Evolutionary conservation across 2,113 vertebrate species (phyloP).

Genomic region (Chionodraco myersi): DNA sequence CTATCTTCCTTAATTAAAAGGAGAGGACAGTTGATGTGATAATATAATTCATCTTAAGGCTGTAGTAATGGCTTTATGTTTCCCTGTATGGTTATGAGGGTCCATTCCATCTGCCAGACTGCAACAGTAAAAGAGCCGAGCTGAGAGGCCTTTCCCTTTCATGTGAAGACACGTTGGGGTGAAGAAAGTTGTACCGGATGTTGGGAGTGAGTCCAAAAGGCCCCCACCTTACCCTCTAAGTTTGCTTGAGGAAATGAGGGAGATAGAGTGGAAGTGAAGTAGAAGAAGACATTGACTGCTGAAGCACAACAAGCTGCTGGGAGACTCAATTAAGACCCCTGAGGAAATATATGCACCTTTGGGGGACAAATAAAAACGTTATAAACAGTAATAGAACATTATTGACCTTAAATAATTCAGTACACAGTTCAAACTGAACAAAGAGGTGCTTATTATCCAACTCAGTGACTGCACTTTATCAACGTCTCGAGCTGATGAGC

Average conservation of each 20-base stretch:
- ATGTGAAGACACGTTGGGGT: constrained; percentile 28
- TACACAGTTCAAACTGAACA: neutral
- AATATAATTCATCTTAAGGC: neutral
- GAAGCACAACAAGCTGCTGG: neutral
- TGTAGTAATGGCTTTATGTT: constrained; percentile 1
- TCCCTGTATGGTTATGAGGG: neutral
- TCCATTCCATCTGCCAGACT: constrained; percentile 26
- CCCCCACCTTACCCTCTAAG: constrained; percentile 21
- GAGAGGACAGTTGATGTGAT: neutral
- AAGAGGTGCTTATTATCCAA: constrained; percentile 28
- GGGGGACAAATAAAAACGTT: neutral
- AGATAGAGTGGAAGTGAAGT: constrained; percentile 28
- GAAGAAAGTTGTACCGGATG: constrained; percentile 30
- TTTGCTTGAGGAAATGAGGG: constrained; percentile 43
- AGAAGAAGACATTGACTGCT: constrained; percentile 32
- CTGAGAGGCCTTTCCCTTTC: constrained; percentile 48
- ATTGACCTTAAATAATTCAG: neutral
- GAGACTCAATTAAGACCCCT: neutral
- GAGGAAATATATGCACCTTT: constrained; percentile 20
- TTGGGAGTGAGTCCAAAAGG: constrained; percentile 34
- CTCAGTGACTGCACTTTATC: too few species aligned
- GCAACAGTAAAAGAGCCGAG: constrained; percentile 12
- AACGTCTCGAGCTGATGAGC: constrained; percentile 14
- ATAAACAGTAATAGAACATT: neutral
- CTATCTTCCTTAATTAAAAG: constrained; percentile 21